A percentile compares a stretch with the other conserved stretches of the same genome.
phyloP scores from a whole-genome alignment of 2,113 vertebrate species.

The Syrrhaptes paradoxus region DNA sequence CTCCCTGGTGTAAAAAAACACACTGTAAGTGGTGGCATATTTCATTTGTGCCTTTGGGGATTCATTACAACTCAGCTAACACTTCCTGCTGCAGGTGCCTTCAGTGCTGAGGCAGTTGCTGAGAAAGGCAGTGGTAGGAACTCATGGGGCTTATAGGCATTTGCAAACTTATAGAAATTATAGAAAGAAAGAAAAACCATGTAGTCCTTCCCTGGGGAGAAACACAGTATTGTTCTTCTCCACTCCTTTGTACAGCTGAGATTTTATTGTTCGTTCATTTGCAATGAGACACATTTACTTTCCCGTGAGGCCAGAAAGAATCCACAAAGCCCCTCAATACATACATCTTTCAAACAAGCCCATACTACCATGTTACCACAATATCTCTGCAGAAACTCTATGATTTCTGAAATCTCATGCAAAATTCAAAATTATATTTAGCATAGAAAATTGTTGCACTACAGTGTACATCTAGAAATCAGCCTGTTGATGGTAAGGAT shows the following conservation, averaged over 20 bases:
- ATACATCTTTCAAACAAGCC: neutral
- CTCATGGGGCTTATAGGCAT: neutral
- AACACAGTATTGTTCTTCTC: neutral
- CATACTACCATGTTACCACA: neutral
- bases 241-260: neutral
- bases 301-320: neutral
- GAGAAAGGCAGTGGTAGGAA: neutral
- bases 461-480: neutral
- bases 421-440: neutral
- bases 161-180: conserved; percentile 1
- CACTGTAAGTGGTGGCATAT: neutral
- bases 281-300: neutral
- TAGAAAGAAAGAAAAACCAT: neutral
- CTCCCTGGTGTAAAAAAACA: neutral
- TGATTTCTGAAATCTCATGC: neutral
- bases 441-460: neutral
- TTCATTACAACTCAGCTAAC: neutral
- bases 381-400: neutral
- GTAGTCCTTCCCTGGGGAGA: neutral
- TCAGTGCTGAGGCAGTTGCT: neutral
- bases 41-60: neutral
- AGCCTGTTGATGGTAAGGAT: neutral
- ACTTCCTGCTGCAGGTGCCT: neutral
- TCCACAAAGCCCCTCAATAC: neutral
- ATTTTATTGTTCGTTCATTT: conserved; percentile 12